Percentiles rank a stretch among this genome's conserved stretches.
Evolutionary conservation across 2,797 vertebrate genomes (phyloP).

Genomic region (Muscicapa striata): DNA sequence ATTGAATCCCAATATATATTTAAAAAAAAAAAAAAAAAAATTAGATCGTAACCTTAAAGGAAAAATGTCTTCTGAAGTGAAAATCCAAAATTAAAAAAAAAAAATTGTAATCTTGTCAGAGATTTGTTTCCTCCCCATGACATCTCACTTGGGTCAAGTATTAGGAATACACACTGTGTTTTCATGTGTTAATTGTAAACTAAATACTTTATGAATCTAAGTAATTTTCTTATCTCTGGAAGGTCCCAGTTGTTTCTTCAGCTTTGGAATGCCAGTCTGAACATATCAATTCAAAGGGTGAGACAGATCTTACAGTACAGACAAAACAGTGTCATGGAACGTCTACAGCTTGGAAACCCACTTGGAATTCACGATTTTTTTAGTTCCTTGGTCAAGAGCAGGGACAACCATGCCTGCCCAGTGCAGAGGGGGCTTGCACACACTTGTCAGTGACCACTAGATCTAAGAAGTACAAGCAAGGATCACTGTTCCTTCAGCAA

Average conservation of each 20-base stretch:
- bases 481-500: neutral
- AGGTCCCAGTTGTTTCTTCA: neutral
- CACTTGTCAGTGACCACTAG: neutral
- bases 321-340: neutral
- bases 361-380: neutral
- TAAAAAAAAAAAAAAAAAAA: neutral
- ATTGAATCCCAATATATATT: accelerated
- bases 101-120: neutral
- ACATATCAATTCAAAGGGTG: neutral
- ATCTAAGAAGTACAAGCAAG: neutral
- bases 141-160: neutral
- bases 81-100: neutral
- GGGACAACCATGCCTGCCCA: neutral
- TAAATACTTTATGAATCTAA: neutral
- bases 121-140: neutral
- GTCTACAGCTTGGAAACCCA: neutral
- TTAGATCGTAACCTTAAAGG: neutral
- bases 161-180: neutral
- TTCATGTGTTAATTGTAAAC: constrained; percentile 44
- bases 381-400: neutral
- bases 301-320: neutral
- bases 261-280: neutral
- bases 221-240: neutral
- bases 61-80: neutral
- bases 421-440: neutral